Conservation (phyloP, 2,797 vertebrate genomes). For the Pampus argenteus region DNA sequence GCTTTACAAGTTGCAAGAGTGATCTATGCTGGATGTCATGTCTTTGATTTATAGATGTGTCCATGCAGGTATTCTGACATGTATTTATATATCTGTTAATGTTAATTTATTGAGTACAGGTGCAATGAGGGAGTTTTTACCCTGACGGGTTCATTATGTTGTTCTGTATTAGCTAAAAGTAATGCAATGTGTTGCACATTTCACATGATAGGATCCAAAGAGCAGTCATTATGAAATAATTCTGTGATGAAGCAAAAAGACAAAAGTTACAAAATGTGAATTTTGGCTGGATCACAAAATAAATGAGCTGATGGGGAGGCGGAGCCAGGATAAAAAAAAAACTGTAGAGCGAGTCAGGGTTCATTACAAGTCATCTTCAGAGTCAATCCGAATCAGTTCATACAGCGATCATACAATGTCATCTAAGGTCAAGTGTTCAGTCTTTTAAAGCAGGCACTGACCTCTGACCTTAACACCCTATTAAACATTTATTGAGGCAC, state of each 20-base stretch:
- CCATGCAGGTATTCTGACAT: too few relatives aligned
- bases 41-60: too few relatives aligned
- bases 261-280: constrained; percentile 38
- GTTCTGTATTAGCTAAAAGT: not conserved
- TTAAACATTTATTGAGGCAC: too few relatives aligned
- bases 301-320: constrained; percentile 12
- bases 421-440: not conserved
- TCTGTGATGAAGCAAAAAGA: not conserved
- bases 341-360: constrained; percentile 7
- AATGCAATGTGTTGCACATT: constrained; percentile 4
- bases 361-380: constrained; percentile 17
- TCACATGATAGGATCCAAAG: constrained; percentile 30
- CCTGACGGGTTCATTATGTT: not conserved
- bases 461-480: too few relatives aligned
- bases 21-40: too few relatives aligned
- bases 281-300: constrained; percentile 2
- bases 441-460: too few relatives aligned
- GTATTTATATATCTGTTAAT: too few relatives aligned
- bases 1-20: too few relatives aligned
- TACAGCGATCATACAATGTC: too few relatives aligned
- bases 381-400: not conserved
- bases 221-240: constrained; percentile 7
- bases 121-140: not conserved
- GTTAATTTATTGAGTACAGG: not conserved
- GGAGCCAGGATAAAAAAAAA: constrained; percentile 24